Evolutionary conservation across 2,888 invertebrate species (phyloP).

Genomic region (Synergus gifuensis): DNA sequence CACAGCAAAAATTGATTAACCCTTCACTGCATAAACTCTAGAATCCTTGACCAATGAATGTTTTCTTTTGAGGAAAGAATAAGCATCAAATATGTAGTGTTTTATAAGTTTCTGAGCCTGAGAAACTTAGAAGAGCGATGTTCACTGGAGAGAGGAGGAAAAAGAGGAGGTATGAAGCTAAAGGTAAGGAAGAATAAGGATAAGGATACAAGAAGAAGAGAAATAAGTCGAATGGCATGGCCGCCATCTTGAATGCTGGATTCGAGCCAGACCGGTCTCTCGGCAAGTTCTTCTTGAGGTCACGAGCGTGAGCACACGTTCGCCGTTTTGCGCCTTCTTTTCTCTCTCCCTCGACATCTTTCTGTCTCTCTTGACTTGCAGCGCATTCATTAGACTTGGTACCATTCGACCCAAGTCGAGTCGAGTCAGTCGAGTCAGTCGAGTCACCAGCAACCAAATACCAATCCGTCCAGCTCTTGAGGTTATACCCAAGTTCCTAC

Average conservation of each 20-base stretch:
- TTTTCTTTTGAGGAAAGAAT: conserved; percentile 5
- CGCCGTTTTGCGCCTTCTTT: conserved; percentile 46
- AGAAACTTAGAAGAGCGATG: conserved; percentile 38
- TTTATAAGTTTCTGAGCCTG: conserved; percentile 36
- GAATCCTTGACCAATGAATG: conserved; percentile 5
- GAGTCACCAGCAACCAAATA: neutral
- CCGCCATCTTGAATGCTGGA: conserved; percentile 43
- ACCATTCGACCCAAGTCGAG: conserved; percentile 34
- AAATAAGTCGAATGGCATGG: conserved; percentile 39
- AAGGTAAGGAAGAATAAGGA: neutral
- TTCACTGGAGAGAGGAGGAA: conserved; percentile 29
- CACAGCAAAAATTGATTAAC: neutral
- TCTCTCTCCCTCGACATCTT: conserved; percentile 36
- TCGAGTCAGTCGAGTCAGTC: neutral
- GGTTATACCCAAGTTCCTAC: conserved; percentile 12
- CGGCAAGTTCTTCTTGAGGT: conserved; percentile 58
- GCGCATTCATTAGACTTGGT: conserved; percentile 43
- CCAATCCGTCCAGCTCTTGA: conserved; percentile 22
- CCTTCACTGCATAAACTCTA: neutral
- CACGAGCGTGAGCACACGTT: conserved; percentile 54
- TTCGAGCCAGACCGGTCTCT: conserved; percentile 54
- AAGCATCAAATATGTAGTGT: neutral
- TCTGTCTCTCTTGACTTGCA: conserved; percentile 54
- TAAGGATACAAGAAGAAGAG: conserved; percentile 35
- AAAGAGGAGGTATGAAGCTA: conserved; percentile 31